phyloP scores from a whole-genome alignment of 2,888 invertebrate species.

The Noctua comes region DNA sequence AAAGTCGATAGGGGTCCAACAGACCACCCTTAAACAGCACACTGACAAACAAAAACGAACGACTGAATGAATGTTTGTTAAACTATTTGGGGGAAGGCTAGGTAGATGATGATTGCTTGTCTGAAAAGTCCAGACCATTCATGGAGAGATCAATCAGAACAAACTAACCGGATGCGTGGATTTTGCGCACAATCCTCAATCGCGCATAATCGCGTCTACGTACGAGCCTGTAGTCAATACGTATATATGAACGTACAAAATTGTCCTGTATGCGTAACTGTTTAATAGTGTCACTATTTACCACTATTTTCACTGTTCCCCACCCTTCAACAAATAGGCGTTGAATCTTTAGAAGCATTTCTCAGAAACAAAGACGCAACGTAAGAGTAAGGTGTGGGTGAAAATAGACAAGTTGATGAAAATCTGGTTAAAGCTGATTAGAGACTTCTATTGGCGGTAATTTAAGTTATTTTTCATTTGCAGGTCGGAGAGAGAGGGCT shows the following conservation, averaged over 20 bases:
- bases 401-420: neutral
- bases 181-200: too few species aligned
- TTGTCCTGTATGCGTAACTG: too few species aligned
- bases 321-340: neutral
- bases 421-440: neutral
- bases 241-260: too few species aligned
- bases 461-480: neutral
- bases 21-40: too few species aligned
- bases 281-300: neutral
- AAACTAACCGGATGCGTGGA: too few species aligned
- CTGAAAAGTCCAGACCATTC: neutral
- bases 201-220: too few species aligned
- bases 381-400: neutral
- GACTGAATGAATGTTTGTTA: too few species aligned
- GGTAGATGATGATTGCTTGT: neutral
- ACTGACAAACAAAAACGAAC: too few species aligned
- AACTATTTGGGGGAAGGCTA: neutral
- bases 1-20: neutral
- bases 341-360: neutral
- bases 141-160: neutral
- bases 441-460: neutral
- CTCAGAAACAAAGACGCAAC: constrained; percentile 11
- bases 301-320: constrained; percentile 4
- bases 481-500: constrained; percentile 98
- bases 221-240: too few species aligned